These are phyloP conservation scores for Lordiphosa collinella DNA, from an alignment of 1,140 invertebrate species.

Conservation along the genomic window DNA sequence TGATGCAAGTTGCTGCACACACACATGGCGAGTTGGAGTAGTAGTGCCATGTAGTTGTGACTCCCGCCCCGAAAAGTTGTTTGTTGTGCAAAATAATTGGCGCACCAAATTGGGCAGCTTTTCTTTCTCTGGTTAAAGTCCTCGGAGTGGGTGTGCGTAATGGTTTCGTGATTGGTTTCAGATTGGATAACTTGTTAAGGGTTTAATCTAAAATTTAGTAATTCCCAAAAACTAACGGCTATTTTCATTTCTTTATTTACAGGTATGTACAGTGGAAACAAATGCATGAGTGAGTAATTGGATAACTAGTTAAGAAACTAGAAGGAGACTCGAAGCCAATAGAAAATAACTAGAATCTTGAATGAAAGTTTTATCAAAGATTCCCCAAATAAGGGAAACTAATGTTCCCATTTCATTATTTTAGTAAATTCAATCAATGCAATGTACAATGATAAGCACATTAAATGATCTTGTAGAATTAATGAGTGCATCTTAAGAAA, in stretches of 20 bases:
- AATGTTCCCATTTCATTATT: no score
- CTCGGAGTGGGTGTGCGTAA: constrained; percentile 39
- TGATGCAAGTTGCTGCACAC: constrained; percentile 32
- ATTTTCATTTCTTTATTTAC: constrained; percentile 6
- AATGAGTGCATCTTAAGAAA: no score
- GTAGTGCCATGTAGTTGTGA: neutral
- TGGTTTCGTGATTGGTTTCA: constrained; percentile 23
- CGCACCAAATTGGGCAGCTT: constrained; percentile 47
- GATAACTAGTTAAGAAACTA: no score
- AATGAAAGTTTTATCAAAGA: no score
- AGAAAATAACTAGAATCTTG: neutral
- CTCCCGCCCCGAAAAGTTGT: constrained; percentile 35
- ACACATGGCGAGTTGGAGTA: neutral
- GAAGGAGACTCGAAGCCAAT: neutral
- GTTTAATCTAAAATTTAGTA: constrained; percentile 7
- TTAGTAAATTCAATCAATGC: no score
- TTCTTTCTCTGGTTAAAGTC: constrained; percentile 1
- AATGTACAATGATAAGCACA: no score
- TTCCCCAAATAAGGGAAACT: no score
- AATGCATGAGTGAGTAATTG: constrained; percentile 20
- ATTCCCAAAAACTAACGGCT: constrained; percentile 10
- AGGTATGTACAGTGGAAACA: constrained; percentile 18
- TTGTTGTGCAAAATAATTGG: constrained; percentile 62
- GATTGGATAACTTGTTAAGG: constrained; percentile 40
- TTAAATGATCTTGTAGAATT: no score